phyloP scores from a whole-genome alignment of 2,113 vertebrate species.

The Phyllostomus discolor region DNA sequence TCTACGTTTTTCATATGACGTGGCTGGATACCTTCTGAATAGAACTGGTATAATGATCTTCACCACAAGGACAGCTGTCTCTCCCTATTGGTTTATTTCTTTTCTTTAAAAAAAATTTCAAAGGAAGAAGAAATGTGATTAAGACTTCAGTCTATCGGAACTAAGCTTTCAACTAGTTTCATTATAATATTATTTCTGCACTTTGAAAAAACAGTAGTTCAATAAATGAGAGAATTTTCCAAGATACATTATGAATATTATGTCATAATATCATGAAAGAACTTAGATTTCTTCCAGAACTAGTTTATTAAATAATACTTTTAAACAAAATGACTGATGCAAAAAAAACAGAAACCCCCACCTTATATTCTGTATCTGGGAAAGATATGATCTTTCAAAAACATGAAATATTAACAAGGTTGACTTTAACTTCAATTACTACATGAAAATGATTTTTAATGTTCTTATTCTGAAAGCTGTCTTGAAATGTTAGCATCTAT shows the following conservation, averaged over 20 bases:
- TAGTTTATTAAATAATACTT: background rate
- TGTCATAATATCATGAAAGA: background rate
- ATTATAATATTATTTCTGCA: background rate
- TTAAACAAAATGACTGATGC: background rate
- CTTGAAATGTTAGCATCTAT: background rate
- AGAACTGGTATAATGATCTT: background rate
- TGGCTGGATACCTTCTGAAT: too few species aligned
- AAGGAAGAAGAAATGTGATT: background rate
- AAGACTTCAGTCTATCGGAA: background rate
- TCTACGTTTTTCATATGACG: too few species aligned
- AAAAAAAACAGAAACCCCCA: background rate
- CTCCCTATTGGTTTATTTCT: background rate
- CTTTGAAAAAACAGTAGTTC: background rate
- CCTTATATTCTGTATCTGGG: background rate
- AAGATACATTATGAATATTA: background rate
- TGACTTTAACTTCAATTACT: background rate
- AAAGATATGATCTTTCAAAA: background rate
- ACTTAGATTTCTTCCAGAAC: background rate
- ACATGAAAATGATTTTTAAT: background rate
- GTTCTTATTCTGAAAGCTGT: background rate
- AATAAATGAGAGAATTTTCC: background rate
- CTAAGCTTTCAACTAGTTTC: background rate
- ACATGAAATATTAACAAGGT: background rate
- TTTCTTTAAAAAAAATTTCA: background rate
- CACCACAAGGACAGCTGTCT: background rate